Percentiles rank a stretch among this genome's conserved stretches.
These are phyloP conservation scores for Conopomorpha cramerella DNA, from an alignment of 1,140 invertebrate species.

Conservation along the genomic window DNA sequence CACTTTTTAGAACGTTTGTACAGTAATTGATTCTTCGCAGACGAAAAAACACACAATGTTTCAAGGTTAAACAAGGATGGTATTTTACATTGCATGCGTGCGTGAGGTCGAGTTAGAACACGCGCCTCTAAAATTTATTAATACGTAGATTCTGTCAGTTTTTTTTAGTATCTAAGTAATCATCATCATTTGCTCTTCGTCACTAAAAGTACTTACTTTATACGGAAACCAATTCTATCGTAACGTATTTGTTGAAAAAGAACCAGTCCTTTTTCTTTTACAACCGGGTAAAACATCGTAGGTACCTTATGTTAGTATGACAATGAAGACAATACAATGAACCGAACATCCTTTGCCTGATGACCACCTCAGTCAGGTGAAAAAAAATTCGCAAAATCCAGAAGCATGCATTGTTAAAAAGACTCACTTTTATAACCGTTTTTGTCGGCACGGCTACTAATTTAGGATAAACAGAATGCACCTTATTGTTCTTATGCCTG, in stretches of 20 bases:
- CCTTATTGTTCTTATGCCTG: constrained; percentile 31
- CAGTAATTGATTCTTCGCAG: too few species aligned
- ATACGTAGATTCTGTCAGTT: too few species aligned
- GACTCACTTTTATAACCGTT: constrained; percentile 12
- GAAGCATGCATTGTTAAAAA: constrained; percentile 14
- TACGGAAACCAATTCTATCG: background rate
- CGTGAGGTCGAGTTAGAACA: too few species aligned
- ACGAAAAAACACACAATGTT: background rate
- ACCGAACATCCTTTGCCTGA: background rate
- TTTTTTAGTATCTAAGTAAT: too few species aligned
- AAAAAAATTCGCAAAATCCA: constrained; percentile 17
- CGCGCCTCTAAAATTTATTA: background rate
- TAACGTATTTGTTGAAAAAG: too few species aligned
- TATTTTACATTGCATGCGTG: too few species aligned
- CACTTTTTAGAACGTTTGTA: constrained; percentile 1
- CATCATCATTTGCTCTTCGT: too few species aligned
- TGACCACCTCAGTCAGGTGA: too few species aligned
- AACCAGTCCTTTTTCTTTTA: too few species aligned
- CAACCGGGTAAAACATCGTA: too few species aligned
- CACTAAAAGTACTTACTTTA: background rate
- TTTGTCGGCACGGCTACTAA: too few species aligned
- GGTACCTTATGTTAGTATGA: background rate
- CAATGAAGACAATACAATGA: background rate
- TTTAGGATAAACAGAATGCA: constrained; percentile 14
- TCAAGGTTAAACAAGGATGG: background rate